Evolutionary conservation across 1,140 invertebrate genomes (phyloP).

Genomic region (Uloborus diversus): DNA sequence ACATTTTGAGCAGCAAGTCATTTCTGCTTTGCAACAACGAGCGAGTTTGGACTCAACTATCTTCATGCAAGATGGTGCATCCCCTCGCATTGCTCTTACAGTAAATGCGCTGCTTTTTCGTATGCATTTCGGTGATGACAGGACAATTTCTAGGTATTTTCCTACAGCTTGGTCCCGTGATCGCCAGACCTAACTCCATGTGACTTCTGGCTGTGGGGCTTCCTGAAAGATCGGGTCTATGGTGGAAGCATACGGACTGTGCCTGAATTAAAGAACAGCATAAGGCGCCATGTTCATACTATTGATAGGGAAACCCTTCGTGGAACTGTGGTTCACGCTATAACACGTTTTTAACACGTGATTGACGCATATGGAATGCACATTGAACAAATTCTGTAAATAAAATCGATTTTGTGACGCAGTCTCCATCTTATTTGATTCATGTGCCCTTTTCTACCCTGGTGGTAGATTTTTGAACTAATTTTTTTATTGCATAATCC

Average conservation of each 20-base stretch:
- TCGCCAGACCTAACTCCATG: slow-evolving; percentile 4
- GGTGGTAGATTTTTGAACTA: too few relatives aligned
- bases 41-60: not conserved
- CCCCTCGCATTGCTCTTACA: not conserved
- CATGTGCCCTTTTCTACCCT: too few relatives aligned
- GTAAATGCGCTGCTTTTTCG: not conserved
- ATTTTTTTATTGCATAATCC: too few relatives aligned
- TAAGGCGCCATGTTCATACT: slow-evolving; percentile 3
- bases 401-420: too few relatives aligned
- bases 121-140: not conserved
- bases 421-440: too few relatives aligned
- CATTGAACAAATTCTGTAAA: too few relatives aligned
- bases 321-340: too few relatives aligned
- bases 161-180: not conserved
- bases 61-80: not conserved
- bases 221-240: slow-evolving; percentile 15
- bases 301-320: too few relatives aligned
- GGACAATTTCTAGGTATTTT: not conserved
- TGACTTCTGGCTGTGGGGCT: slow-evolving; percentile 19
- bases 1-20: not conserved
- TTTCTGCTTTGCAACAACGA: not conserved
- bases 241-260: not conserved
- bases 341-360: too few relatives aligned
- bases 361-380: too few relatives aligned
- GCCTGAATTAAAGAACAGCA: slow-evolving; percentile 17